phyloP scores from a whole-genome alignment of 2,888 invertebrate species.

The Rosalia funebris region DNA sequence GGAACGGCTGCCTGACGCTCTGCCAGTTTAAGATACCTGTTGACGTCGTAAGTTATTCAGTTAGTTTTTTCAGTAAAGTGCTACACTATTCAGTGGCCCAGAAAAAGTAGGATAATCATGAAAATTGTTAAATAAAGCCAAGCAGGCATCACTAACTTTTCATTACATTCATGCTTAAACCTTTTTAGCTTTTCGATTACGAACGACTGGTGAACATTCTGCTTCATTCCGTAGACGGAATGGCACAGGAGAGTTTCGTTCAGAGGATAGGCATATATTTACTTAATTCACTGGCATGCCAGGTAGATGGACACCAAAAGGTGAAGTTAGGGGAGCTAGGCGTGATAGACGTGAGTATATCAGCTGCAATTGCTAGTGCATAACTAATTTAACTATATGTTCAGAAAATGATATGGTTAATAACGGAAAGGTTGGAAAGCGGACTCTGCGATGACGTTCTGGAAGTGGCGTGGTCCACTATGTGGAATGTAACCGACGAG shows the following conservation, averaged over 20 bases:
- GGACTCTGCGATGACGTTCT: slow-evolving; percentile 92
- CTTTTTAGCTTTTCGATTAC: slow-evolving; percentile 85
- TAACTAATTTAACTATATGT: slow-evolving; percentile 43
- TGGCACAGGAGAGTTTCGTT: slow-evolving; percentile 89
- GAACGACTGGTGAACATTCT: slow-evolving; percentile 85
- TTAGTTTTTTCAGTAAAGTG: too few species aligned
- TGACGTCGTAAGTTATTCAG: slow-evolving; percentile 84
- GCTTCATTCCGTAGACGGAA: slow-evolving; percentile 82
- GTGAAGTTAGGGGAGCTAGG: slow-evolving; percentile 89
- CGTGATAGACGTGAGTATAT: slow-evolving; percentile 76
- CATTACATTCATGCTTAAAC: too few species aligned
- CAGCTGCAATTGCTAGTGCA: neutral
- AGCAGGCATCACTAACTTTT: too few species aligned
- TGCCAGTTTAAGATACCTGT: slow-evolving; percentile 95
- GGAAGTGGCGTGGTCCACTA: slow-evolving; percentile 98
- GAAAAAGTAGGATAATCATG: too few species aligned
- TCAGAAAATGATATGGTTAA: slow-evolving; percentile 88
- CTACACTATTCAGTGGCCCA: too few species aligned
- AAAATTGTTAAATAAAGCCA: too few species aligned
- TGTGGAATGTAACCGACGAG: slow-evolving; percentile 99
- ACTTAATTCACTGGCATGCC: slow-evolving; percentile 94
- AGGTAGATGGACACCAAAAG: slow-evolving; percentile 94
- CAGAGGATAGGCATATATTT: slow-evolving; percentile 95
- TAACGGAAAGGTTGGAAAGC: slow-evolving; percentile 80
- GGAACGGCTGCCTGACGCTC: slow-evolving; percentile 94